Conservation (phyloP, 92 coral and sea anemone genomes). For the Epizoanthus illoricatus region DNA sequence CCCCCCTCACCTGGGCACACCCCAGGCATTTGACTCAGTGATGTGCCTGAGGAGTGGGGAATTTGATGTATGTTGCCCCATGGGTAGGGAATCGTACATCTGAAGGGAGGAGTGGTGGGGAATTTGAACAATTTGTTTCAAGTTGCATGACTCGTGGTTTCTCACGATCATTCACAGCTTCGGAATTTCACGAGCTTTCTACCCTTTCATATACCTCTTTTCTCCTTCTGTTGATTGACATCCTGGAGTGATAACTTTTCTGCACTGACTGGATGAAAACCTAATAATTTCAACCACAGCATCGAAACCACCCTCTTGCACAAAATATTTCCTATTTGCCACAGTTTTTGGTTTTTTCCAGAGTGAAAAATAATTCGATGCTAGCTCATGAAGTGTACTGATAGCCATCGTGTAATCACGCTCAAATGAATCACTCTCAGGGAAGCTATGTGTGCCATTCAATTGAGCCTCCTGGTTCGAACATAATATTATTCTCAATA, state of each 20-base stretch:
- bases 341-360: conserved; percentile 64
- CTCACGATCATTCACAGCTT: too few species aligned
- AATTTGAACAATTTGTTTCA: too few species aligned
- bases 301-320: conserved; percentile 80
- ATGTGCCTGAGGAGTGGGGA: too few species aligned
- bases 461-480: conserved; percentile 3
- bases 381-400: conserved; percentile 3
- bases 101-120: too few species aligned
- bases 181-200: too few species aligned
- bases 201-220: neutral
- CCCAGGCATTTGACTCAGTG: too few species aligned
- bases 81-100: too few species aligned
- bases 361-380: conserved; percentile 42
- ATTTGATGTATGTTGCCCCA: too few species aligned
- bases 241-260: neutral
- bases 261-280: conserved; percentile 38
- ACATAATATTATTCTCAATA: neutral
- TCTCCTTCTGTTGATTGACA: neutral
- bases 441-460: neutral
- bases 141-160: too few species aligned
- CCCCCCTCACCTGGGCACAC: too few species aligned
- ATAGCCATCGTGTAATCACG: conserved; percentile 20
- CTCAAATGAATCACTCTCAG: neutral
- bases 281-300: conserved; percentile 57
- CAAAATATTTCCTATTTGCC: conserved; percentile 79